Evolutionary conservation across 2,888 invertebrate genomes (phyloP).

Genomic region (Trachelus iudaicus): DNA sequence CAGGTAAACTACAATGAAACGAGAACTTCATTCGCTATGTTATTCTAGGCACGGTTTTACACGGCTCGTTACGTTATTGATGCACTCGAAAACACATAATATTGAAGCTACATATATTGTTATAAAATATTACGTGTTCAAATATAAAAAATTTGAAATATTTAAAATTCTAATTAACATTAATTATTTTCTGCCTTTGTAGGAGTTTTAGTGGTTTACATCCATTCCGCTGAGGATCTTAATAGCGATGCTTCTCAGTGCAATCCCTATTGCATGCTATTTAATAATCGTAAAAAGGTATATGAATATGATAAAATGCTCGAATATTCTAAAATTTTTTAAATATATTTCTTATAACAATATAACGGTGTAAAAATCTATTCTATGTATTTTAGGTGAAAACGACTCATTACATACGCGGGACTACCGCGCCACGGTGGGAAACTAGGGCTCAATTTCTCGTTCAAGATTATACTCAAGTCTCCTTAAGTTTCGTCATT

Average conservation of each 20-base stretch:
- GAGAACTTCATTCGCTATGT: background rate
- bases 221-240: constrained; percentile 68
- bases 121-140: background rate
- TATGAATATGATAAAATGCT: constrained; percentile 16
- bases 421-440: constrained; percentile 67
- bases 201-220: constrained; percentile 68
- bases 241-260: constrained; percentile 63
- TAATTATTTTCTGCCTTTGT: constrained; percentile 37
- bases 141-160: background rate
- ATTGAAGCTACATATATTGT: background rate
- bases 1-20: constrained; percentile 41
- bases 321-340: background rate
- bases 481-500: constrained; percentile 67
- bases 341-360: background rate
- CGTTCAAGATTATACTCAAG: constrained; percentile 67
- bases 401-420: constrained; percentile 67
- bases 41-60: constrained; percentile 8
- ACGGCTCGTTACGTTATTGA: constrained; percentile 15
- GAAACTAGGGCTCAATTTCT: constrained; percentile 67
- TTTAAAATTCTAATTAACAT: background rate
- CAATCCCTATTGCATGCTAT: constrained; percentile 70
- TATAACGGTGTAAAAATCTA: background rate
- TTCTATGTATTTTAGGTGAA: constrained; percentile 60
- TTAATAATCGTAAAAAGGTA: constrained; percentile 68
- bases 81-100: constrained; percentile 26